Percentiles rank a stretch among this genome's conserved stretches.
Evolutionary conservation across 2,888 invertebrate genomes (phyloP).

Genomic region (Hypsopygia costalis): DNA sequence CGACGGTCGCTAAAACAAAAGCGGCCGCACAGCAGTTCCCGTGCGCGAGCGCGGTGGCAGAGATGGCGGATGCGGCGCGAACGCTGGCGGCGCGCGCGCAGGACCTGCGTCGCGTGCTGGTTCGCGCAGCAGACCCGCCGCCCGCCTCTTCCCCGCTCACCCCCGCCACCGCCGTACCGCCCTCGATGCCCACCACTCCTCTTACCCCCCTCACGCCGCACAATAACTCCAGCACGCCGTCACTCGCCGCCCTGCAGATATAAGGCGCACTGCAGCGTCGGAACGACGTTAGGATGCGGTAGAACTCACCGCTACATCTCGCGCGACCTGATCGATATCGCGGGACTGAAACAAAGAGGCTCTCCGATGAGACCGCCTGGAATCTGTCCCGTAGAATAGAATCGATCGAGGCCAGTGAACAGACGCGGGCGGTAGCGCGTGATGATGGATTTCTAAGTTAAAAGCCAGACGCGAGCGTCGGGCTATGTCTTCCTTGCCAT

Average conservation of each 20-base stretch:
- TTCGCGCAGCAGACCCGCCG: slow-evolving; percentile 83
- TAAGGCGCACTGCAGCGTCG: slow-evolving; percentile 25
- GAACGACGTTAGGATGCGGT: slow-evolving; percentile 9
- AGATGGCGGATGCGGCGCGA: slow-evolving; percentile 95
- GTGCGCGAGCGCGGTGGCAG: slow-evolving; percentile 92
- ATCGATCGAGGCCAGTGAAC: no score
- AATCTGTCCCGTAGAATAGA: no score
- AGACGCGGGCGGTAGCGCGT: neutral
- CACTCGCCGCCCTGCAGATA: slow-evolving; percentile 60
- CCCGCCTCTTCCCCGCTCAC: slow-evolving; percentile 46
- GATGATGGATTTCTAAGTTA: neutral
- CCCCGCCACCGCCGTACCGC: slow-evolving; percentile 53
- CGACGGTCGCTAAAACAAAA: slow-evolving; percentile 93
- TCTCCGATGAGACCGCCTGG: no score
- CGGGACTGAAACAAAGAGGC: no score
- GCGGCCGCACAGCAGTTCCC: slow-evolving; percentile 95
- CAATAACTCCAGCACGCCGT: slow-evolving; percentile 39
- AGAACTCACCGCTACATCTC: neutral
- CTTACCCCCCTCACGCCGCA: slow-evolving; percentile 60
- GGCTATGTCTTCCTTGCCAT: slow-evolving; percentile 2
- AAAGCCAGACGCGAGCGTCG: neutral
- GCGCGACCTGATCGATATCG: no score
- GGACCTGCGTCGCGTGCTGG: slow-evolving; percentile 87
- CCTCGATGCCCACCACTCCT: slow-evolving; percentile 52
- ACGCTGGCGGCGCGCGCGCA: slow-evolving; percentile 91